Conservation (phyloP, 2,888 invertebrate species). For the Spodoptera littoralis region DNA sequence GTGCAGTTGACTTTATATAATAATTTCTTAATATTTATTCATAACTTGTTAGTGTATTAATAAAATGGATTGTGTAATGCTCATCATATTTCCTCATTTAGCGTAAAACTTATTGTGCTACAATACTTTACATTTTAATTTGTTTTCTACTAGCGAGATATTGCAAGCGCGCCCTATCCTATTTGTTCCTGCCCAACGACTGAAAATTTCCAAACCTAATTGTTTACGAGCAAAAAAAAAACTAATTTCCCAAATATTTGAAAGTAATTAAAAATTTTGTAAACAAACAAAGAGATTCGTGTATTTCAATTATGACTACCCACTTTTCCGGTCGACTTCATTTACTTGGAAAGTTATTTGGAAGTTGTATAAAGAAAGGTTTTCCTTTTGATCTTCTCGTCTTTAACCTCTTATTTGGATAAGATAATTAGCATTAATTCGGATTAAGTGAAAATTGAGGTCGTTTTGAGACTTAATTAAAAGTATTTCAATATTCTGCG, state of each 20-base stretch:
- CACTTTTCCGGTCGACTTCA: constrained; percentile 65
- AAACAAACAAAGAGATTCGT: constrained; percentile 38
- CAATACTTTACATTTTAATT: no score
- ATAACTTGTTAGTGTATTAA: no score
- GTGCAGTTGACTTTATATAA: no score
- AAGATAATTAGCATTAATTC: constrained; percentile 71
- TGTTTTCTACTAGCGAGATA: no score
- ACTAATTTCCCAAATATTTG: constrained; percentile 7
- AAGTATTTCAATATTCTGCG: constrained; percentile 51
- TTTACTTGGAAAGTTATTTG: constrained; percentile 67
- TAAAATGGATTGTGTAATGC: no score
- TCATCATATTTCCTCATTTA: no score
- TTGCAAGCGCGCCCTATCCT: no score
- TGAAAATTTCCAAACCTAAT: no score
- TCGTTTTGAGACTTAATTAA: constrained; percentile 60
- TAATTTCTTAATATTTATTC: no score
- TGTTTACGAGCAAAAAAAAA: background rate
- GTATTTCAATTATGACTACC: constrained; percentile 60
- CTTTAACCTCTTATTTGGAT: constrained; percentile 67
- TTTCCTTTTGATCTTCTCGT: constrained; percentile 67
- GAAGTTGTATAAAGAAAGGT: constrained; percentile 65
- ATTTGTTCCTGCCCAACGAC: background rate
- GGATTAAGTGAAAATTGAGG: constrained; percentile 61
- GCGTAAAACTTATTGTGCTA: no score
- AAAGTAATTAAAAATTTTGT: constrained; percentile 30